Base-by-base conservation (phyloP, 2,888 invertebrate genomes). In the Hedychridium roseum region DNA sequence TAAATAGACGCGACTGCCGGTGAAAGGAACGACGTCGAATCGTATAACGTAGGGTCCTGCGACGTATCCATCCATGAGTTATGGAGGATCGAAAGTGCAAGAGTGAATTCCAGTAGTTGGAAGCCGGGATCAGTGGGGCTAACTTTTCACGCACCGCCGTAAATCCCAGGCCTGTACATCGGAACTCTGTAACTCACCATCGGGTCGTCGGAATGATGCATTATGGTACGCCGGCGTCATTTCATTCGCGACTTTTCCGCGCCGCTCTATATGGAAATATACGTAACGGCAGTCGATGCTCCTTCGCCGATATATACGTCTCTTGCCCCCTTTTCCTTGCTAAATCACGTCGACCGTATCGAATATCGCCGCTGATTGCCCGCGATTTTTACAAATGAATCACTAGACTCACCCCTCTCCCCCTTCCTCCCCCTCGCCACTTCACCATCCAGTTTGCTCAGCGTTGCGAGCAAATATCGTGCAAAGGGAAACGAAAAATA, bases 121-220 rank as follows among this genome's bases (percentile, higher is more conserved):
- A 23, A 63, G 57, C 57, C 47, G 60, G 5, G 63, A 63, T 63
- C 63, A 60, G 54, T 57, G n/a, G n/a, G 60, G 60, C 63, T 63
- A 63, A 63, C 63, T 63, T 62, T 35, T 51, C 63, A 60, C 63
- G 58, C 60, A 60, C 57, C 51, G 41, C 50, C 63, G 63, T 7
- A 63, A 63, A 63, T 63, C 63, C 55, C 60, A 55, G 51, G 60
- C 58, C 50, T 58, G 60, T 60, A 58, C 58, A 58, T 60, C 49
- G 58, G 56, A 63, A 63, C 60, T 63, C 63, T 41, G 58, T 63
- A 63, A 63, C 63, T 63, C 54, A 58, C 55, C 63, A 63, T 63
- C 63, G 63, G 58, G 63, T 63, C 63, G 63, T 60, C 55, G 55
- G 49, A 60, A 63, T 63, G 63, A 63, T 63, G 56, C 55, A 63